phyloP scores from a whole-genome alignment of 1,140 invertebrate species.

The Dendroctonus ponderosae region DNA sequence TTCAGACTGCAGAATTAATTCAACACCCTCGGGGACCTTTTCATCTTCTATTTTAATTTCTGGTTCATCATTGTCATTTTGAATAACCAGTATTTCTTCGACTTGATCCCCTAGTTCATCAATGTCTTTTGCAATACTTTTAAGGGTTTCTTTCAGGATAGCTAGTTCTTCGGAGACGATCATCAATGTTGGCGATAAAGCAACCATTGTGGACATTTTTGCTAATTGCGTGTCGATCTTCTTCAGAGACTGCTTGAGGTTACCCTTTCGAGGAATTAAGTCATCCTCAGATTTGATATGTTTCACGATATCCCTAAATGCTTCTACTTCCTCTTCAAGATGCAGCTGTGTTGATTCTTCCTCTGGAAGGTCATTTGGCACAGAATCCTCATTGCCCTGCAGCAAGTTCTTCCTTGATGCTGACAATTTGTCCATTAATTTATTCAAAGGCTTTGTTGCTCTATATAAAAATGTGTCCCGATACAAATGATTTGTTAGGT shows the following conservation, averaged over 20 bases:
- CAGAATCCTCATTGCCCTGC: not conserved
- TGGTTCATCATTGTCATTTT: conserved; percentile 8
- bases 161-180: not conserved
- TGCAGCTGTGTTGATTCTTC: not conserved
- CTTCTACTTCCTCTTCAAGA: conserved; percentile 11
- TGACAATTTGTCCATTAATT: conserved; percentile 16
- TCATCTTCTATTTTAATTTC: conserved; percentile 7
- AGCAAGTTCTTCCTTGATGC: conserved; percentile 14
- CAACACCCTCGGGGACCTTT: conserved; percentile 4
- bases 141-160: conserved; percentile 12
- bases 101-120: conserved; percentile 17
- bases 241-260: conserved; percentile 12
- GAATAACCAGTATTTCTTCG: conserved; percentile 18
- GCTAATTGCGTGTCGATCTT: conserved; percentile 11
- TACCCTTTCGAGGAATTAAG: conserved; percentile 18
- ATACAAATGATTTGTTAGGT: conserved; percentile 10
- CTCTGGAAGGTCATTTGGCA: not conserved
- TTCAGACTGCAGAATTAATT: conserved; percentile 13
- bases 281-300: conserved; percentile 22
- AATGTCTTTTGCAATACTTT: conserved; percentile 22
- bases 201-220: not conserved
- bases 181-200: not conserved
- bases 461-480: conserved; percentile 27
- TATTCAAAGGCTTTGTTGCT: conserved; percentile 8
- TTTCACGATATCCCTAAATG: conserved; percentile 19